Evolutionary conservation across 2,797 vertebrate species (phyloP), one percentile per base, ranked within the genome.

Genomic region (Enteromius viviparus): DNA sequence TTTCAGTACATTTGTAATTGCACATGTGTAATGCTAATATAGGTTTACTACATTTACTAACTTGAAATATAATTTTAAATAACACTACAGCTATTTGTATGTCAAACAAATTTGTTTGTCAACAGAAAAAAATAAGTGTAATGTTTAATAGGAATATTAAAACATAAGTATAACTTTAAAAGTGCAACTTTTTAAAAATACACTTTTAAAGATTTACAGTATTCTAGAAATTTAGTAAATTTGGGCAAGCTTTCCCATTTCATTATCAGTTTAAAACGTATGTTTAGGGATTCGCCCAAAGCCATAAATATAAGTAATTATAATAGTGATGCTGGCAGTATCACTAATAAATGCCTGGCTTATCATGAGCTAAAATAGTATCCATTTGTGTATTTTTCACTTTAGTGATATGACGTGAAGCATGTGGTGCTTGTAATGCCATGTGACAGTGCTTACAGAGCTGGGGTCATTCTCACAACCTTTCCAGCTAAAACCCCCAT

Each of bases 381-480:
- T 47, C 23, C 72, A 64, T 78, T 37, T 29, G 40, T 62, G 23
- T 45, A 82, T 85, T 49, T 83, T 78, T 60, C 34, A 81, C 60
- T 75, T 34, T 34, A 80, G 66, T 45, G 74, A 45, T 45, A 62
- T 62, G 55, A 76, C 62, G 21, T 42, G 53, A 76, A 76, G 55
- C 19, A 76, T 76, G 55, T 45, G 37, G 55, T 76, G 26, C 62
- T 71, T 80, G 62, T 87, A 85, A 88, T 78, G 49, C 23, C 37
- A 42, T 70, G 83, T 85, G 88, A 89, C 74, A 81, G 76, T 47
- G 55, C 83, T 82, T 83, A 70, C 80, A 78, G 65, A 45, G 3
- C 40, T 12, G 42, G 21, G 86, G 87, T 86, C 80, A 84, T 89
- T 90, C 87, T 85, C 88, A 89, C 76, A 86, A 86, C 87, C 87